Base-by-base conservation (phyloP, 2,797 vertebrate species). In the Etheostoma perlongum region DNA sequence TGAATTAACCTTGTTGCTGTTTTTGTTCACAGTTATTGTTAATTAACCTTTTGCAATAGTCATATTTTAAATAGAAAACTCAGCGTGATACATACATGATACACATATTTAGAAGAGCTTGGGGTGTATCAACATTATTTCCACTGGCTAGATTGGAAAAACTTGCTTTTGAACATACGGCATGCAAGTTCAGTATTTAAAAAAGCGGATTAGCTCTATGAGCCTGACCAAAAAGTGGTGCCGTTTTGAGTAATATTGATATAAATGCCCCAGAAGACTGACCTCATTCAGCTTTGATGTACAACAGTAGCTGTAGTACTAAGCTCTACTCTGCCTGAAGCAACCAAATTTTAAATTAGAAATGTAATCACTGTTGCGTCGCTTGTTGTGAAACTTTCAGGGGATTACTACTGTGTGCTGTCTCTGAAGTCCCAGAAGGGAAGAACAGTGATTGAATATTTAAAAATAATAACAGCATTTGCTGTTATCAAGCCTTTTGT, bases 301-400 rank as follows among this genome's bases (percentile, higher is more conserved):
- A 46, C 44, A 60, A 46, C 74, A 51, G 70, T 67, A 49, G n/a
- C 54, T 36, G 64, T 59, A 27, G 21, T 52, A 8, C 54, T 69
- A 42, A 81, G 69, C 61, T 71, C 64, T 54, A 68, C 49, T 40
- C 61, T 36, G 66, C 89, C 76, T 78, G 33, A 54, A 67, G 87
- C 79, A 67, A 67, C 57, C 21, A 53, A n/a, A 79, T 66, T 75
- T 63, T 54, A 89, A 91, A 91, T 91, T 78, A 82, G 63, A 90
- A 90, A 86, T 84, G 79, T 88, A 92, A 92, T 93, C 85, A 81
- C 46, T 40, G 61, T 77, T 12, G 72, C 27, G 9, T 75, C 53
- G 52, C 78, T 79, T 83, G 53, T 76, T 85, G 59, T 79, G 21
- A 70, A 84, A 80, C 66, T 72, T 7, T 73, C 70, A 68, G 76